A percentile compares a stretch with the other conserved stretches of the same genome.
Evolutionary conservation across 2,113 vertebrate species (phyloP).

Genomic region (Spilogale gracilis): DNA sequence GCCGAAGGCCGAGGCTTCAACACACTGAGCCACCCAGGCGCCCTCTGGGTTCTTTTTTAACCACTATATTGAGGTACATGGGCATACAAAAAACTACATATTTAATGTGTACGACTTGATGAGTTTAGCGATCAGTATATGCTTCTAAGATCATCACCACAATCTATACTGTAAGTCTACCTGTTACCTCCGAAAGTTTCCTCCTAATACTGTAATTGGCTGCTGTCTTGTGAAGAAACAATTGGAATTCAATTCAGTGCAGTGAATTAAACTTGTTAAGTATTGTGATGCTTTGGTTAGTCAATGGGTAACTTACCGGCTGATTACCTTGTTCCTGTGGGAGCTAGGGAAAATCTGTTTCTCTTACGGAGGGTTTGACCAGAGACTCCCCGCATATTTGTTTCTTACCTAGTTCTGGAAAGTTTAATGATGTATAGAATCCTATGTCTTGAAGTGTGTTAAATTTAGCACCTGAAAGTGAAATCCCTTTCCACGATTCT

Average conservation of each 20-base stretch:
- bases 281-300: background rate
- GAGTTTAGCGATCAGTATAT: background rate
- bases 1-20: too few relatives aligned
- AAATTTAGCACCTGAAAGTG: background rate
- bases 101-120: background rate
- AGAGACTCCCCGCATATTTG: background rate
- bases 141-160: background rate
- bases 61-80: background rate
- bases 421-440: background rate
- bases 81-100: background rate
- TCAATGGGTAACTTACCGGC: background rate
- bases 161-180: background rate
- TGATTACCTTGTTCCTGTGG: background rate
- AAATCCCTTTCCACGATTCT: background rate
- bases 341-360: background rate
- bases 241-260: background rate
- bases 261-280: background rate
- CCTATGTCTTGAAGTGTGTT: background rate
- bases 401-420: conserved; percentile 21
- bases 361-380: background rate
- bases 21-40: too few relatives aligned
- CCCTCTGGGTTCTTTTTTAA: background rate
- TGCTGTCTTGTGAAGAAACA: background rate
- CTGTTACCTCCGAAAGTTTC: background rate
- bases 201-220: background rate